A percentile compares a stretch with the other conserved stretches of the same genome.
Evolutionary conservation across 2,113 vertebrate genomes (phyloP).

Genomic region (Synodontis membranacea): DNA sequence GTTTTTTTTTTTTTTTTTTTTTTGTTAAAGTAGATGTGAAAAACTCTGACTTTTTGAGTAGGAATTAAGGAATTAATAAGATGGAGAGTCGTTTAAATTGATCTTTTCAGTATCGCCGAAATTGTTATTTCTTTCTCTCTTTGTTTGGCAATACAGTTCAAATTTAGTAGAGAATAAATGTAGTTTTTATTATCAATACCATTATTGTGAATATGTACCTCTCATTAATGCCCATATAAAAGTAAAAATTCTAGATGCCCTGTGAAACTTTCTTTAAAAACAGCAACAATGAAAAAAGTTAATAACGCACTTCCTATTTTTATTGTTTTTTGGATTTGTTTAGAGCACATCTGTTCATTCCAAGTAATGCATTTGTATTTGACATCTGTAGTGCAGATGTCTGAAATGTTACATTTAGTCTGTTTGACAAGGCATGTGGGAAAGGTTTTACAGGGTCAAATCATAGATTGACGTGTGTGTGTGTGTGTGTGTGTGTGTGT

Average conservation of each 20-base stretch:
- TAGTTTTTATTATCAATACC: too few species aligned
- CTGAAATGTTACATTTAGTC: conserved; percentile 24
- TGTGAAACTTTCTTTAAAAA: too few species aligned
- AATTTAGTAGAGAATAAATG: too few species aligned
- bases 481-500: conserved; percentile 19
- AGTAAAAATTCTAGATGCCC: not conserved
- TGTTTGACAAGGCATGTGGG: conserved; percentile 33
- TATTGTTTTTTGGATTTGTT: not conserved
- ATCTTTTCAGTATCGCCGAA: too few species aligned
- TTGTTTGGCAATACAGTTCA: too few species aligned
- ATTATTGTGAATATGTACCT: too few species aligned
- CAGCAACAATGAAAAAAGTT: too few species aligned
- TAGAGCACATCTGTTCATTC: not conserved
- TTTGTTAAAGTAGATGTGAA: not conserved
- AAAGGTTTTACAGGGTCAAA: conserved; percentile 6
- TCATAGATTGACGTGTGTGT: not conserved
- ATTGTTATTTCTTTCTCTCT: not conserved
- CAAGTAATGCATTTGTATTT: not conserved
- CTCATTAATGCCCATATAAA: not conserved
- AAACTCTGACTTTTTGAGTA: not conserved
- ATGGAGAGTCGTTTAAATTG: not conserved
- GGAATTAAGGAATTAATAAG: not conserved
- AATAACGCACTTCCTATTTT: not conserved
- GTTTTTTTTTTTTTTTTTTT: not conserved
- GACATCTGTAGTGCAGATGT: not conserved